Percentiles rank a stretch among this genome's conserved stretches.
Conservation (phyloP, 2,113 vertebrate species). For the Phasianus colchicus region DNA sequence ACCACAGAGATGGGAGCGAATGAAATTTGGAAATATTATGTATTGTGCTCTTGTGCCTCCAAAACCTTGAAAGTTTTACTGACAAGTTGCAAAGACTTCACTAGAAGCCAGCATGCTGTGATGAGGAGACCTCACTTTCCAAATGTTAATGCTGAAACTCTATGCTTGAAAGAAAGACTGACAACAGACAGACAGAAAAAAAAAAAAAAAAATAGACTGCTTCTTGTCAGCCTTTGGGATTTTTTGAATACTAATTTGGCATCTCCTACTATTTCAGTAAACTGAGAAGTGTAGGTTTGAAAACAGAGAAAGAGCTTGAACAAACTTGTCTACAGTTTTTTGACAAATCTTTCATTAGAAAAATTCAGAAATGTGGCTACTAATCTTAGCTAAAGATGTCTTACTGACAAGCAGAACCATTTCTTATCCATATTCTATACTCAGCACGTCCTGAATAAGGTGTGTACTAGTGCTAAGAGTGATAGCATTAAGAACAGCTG, state of each 20-base stretch:
- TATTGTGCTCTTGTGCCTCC: conserved; percentile 21
- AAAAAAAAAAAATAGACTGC: conserved; percentile 16
- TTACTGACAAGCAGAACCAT: conserved; percentile 53
- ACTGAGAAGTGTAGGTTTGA: conserved; percentile 35
- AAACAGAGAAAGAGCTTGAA: conserved; percentile 61
- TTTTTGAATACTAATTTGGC: conserved; percentile 28
- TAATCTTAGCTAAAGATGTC: conserved; percentile 46
- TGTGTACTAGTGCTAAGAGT: conserved; percentile 12
- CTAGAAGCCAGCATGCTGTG: conserved; percentile 21
- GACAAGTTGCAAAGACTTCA: conserved; percentile 60
- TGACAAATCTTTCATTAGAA: conserved; percentile 57
- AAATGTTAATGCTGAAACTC: conserved; percentile 48
- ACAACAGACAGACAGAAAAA: conserved; percentile 51
- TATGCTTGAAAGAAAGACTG: conserved; percentile 61
- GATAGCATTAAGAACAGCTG: conserved; percentile 54
- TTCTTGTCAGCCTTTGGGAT: conserved; percentile 33
- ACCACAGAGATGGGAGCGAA: conserved; percentile 5
- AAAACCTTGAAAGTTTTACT: conserved; percentile 36
- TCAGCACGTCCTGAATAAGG: conserved; percentile 42
- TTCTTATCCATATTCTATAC: conserved; percentile 55
- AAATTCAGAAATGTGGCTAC: conserved; percentile 53
- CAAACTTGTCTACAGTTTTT: conserved; percentile 49
- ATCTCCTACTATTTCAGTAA: conserved; percentile 25
- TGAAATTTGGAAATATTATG: conserved; percentile 30
- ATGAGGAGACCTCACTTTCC: conserved; percentile 47